Evolutionary conservation across 2,888 invertebrate species (phyloP).

Genomic region (Ectemnius continuus): DNA sequence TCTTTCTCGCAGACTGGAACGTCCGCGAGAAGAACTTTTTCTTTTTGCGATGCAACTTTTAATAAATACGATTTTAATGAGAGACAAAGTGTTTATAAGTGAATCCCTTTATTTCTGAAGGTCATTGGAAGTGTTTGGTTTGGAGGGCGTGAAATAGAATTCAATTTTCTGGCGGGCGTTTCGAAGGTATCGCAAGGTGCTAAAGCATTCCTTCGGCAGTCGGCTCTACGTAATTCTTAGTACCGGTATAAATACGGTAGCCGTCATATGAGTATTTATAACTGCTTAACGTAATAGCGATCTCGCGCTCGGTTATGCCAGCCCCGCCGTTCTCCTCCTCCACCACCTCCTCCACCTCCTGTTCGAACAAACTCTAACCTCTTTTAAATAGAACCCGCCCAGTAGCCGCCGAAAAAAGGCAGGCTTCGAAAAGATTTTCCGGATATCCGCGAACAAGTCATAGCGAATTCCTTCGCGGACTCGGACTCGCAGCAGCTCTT

Average conservation of each 20-base stretch:
- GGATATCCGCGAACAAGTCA: no score
- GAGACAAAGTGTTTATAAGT: no score
- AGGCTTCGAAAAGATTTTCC: no score
- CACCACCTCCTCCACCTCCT: no score
- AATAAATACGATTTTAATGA: no score
- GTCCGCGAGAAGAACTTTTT: not conserved
- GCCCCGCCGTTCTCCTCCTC: no score
- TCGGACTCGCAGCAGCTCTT: no score
- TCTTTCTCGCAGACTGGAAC: not conserved
- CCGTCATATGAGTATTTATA: slow-evolving; percentile 53
- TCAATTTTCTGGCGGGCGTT: not conserved
- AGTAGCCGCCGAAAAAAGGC: no score
- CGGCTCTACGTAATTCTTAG: slow-evolving; percentile 21
- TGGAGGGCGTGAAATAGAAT: not conserved
- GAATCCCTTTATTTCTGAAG: not conserved
- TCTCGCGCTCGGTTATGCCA: no score
- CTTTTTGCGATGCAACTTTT: not conserved
- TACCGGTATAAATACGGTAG: slow-evolving; percentile 39
- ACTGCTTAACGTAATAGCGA: slow-evolving; percentile 35
- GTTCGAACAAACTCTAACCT: no score
- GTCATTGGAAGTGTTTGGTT: not conserved
- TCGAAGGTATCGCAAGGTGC: not conserved
- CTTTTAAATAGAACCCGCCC: no score
- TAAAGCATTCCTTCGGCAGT: slow-evolving; percentile 22
- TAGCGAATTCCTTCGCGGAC: no score